Evolutionary conservation across 2,888 invertebrate species (phyloP), one percentile per base, ranked within the genome.

Genomic region (Trichopria drosophilae): DNA sequence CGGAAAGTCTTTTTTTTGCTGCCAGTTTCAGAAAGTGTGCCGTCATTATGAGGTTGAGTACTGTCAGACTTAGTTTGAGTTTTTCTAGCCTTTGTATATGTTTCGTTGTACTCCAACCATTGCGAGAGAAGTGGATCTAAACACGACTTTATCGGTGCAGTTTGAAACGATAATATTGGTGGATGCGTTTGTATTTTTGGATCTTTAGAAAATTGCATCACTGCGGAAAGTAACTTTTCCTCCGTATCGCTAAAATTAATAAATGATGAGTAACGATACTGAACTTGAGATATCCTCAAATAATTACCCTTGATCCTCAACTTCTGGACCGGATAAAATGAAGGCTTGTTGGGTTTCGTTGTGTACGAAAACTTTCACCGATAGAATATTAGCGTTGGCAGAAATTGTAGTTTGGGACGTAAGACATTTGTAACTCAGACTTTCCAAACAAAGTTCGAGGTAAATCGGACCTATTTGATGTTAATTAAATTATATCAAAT

Each of bases 61-160:
- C 23, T 45, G 7, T 64, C 65, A 4, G 51, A 41, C 16, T 59
- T 64, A 10, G 61, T 31, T n/a, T 58, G 31, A 5, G 57, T 55
- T 13, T 48, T 53, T n/a, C n/a, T n/a, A n/a, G n/a, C n/a, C n/a
- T n/a, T n/a, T n/a, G n/a, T n/a, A 46, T 66, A 67, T n/a, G 62
- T 62, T 10, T 67, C 63, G 16, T 75, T 74, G 69, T 86, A 87
- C 1, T 82, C 76, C n/a, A 87, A 70, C 82, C 84, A 87, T 29
- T 80, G 77, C 41, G 82, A 78, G 9, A 87, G 68, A n/a, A 86
- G 71, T 0, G 86, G 86, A 70, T 87, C 86, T 1, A 85, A 64
- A 23, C 80, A 80, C 26, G 81, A 73, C 57, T 78, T 72, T 50
- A 80, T 78, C 64, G 81, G 78, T 53, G 78, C 75, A 6, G 81